These are phyloP conservation scores for Philopedon plagiatum DNA, from an alignment of 2,888 invertebrate species.

Conservation along the genomic window DNA sequence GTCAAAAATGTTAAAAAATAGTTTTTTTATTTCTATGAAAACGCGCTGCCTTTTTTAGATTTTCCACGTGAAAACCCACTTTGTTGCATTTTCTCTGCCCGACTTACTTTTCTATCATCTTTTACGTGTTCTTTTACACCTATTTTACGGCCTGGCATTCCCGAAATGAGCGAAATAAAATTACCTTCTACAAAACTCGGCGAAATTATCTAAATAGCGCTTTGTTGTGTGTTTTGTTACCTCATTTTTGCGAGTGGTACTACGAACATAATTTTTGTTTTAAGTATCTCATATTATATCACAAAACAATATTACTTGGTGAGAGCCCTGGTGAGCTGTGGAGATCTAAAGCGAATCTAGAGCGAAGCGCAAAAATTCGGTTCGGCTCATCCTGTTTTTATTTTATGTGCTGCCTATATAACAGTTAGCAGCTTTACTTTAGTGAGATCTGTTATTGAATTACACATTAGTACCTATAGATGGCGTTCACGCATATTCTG, in stretches of 20 bases:
- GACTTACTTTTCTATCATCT: conserved; percentile 37
- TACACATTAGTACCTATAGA: no score
- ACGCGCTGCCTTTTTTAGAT: not conserved
- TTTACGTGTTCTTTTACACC: conserved; percentile 41
- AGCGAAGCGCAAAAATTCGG: no score
- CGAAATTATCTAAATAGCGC: conserved; percentile 27
- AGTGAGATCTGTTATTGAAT: no score
- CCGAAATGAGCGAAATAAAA: conserved; percentile 29
- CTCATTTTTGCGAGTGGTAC: not conserved
- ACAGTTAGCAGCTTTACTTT: no score
- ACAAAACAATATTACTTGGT: no score
- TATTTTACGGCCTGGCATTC: conserved; percentile 39
- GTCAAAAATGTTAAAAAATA: no score
- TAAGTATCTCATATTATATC: no score
- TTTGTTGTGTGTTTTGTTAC: conserved; percentile 18
- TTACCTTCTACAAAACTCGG: conserved; percentile 14
- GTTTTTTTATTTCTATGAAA: not conserved
- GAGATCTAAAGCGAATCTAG: no score
- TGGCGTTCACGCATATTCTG: no score
- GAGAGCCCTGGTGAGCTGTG: no score
- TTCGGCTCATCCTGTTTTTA: no score
- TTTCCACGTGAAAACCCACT: conserved; percentile 19
- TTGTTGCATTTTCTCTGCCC: conserved; percentile 10
- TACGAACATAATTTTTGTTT: not conserved
- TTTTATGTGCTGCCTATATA: no score